Percentiles rank a stretch among this genome's conserved stretches.
Evolutionary conservation across 2,113 vertebrate genomes (phyloP).

Genomic region (Tupaia chinensis): DNA sequence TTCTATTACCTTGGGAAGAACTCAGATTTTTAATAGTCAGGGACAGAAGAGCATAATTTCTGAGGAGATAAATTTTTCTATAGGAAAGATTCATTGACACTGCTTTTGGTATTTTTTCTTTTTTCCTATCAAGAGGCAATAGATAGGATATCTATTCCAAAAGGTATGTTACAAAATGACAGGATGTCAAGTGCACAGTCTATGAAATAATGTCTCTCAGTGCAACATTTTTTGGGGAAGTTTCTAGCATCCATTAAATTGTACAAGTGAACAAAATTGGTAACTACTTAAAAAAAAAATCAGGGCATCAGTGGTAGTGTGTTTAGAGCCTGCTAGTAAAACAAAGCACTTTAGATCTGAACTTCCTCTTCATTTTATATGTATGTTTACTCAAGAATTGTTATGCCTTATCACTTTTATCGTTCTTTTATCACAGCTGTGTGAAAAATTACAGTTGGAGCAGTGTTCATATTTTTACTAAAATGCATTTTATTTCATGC

Average conservation of each 20-base stretch:
- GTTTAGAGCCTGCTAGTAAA: constrained; percentile 60
- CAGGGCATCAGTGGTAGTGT: neutral
- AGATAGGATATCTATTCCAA: constrained; percentile 78
- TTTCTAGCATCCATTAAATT: constrained; percentile 46
- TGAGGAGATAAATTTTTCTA: constrained; percentile 63
- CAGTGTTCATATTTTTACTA: constrained; percentile 64
- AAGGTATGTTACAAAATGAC: constrained; percentile 72
- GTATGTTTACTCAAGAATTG: constrained; percentile 71
- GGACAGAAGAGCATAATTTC: constrained; percentile 60
- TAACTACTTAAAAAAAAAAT: constrained; percentile 54
- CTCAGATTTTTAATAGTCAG: neutral
- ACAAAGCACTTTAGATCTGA: constrained; percentile 63
- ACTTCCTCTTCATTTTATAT: constrained; percentile 62
- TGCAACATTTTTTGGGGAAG: constrained; percentile 27
- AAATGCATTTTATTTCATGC: constrained; percentile 78
- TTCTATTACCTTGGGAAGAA: constrained; percentile 69
- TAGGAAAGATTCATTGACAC: constrained; percentile 73
- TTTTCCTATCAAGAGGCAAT: constrained; percentile 69
- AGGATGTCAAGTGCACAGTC: constrained; percentile 71
- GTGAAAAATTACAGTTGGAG: constrained; percentile 71
- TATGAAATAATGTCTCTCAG: constrained; percentile 65
- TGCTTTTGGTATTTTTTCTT: constrained; percentile 61
- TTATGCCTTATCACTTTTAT: constrained; percentile 79
- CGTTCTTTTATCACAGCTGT: constrained; percentile 62
- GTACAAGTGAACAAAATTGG: constrained; percentile 58